Percentiles rank a stretch among this genome's conserved stretches.
These are phyloP conservation scores for Mantis religiosa DNA, from an alignment of 2,888 invertebrate genomes.

Conservation along the genomic window DNA sequence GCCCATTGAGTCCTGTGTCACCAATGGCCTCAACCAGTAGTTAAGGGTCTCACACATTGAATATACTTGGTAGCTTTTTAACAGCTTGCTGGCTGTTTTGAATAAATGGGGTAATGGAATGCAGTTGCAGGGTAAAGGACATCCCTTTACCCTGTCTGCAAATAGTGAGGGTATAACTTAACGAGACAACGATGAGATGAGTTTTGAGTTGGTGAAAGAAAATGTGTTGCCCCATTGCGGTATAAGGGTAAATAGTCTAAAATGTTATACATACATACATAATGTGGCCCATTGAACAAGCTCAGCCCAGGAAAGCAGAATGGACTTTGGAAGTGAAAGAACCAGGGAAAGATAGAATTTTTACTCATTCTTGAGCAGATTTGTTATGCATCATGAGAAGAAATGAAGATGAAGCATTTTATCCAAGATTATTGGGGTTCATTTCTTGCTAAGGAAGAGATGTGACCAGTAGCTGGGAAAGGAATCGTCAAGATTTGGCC, in stretches of 20 bases:
- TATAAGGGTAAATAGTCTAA: constrained; percentile 4
- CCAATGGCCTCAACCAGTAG: constrained; percentile 88
- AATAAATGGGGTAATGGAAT: constrained; percentile 6
- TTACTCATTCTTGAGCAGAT: not conserved
- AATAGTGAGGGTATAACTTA: not conserved
- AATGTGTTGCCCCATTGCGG: constrained; percentile 4
- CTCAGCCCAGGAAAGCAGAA: not conserved
- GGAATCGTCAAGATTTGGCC: constrained; percentile 32
- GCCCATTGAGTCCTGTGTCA: constrained; percentile 80
- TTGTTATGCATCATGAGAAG: not conserved
- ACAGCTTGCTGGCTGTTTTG: not conserved
- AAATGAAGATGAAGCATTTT: constrained; percentile 5
- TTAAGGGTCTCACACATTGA: constrained; percentile 50
- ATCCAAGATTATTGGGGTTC: not conserved
- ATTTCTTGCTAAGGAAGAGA: constrained; percentile 20
- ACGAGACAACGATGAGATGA: constrained; percentile 8
- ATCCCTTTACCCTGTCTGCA: not conserved
- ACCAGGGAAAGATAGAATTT: not conserved
- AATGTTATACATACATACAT: not conserved
- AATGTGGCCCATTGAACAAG: not conserved
- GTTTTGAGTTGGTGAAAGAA: not conserved
- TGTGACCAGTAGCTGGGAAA: constrained; percentile 26
- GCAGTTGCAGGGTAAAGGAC: not conserved
- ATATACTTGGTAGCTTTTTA: not conserved
- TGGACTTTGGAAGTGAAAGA: not conserved